phyloP scores from a whole-genome alignment of 2,113 vertebrate species.

The Penelope pileata region DNA sequence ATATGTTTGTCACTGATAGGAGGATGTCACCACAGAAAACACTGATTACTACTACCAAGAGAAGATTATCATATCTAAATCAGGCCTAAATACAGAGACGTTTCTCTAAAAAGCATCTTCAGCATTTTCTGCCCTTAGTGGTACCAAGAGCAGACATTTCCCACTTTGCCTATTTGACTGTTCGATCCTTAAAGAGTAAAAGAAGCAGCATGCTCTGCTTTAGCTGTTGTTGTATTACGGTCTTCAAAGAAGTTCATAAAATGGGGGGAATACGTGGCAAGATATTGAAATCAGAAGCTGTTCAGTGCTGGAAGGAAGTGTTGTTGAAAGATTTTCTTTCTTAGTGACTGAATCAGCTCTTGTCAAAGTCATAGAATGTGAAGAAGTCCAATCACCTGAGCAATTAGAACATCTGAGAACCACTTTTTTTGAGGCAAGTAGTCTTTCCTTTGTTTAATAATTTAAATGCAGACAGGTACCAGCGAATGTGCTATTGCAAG shows the following conservation, averaged over 20 bases:
- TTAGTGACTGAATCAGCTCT: background rate
- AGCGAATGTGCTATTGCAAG: background rate
- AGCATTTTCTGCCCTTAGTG: background rate
- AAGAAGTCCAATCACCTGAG: background rate
- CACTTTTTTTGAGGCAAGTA: background rate
- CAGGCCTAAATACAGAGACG: background rate
- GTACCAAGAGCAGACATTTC: background rate
- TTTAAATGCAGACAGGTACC: background rate
- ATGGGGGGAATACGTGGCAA: background rate
- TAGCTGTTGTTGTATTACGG: background rate
- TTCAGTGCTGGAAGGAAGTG: background rate
- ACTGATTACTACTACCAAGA: background rate
- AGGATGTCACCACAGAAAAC: background rate
- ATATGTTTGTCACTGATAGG: background rate
- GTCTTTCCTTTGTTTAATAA: background rate
- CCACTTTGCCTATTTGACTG: background rate
- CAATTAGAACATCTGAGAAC: background rate
- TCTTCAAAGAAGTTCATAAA: background rate
- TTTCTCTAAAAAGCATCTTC: background rate
- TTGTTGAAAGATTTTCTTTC: background rate
- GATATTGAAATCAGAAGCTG: background rate
- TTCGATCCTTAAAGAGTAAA: background rate
- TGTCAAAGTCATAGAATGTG: background rate
- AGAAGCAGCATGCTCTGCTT: background rate
- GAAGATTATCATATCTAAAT: background rate